Evolutionary conservation across 2,888 invertebrate species (phyloP).

Genomic region (Volucella bombylans): DNA sequence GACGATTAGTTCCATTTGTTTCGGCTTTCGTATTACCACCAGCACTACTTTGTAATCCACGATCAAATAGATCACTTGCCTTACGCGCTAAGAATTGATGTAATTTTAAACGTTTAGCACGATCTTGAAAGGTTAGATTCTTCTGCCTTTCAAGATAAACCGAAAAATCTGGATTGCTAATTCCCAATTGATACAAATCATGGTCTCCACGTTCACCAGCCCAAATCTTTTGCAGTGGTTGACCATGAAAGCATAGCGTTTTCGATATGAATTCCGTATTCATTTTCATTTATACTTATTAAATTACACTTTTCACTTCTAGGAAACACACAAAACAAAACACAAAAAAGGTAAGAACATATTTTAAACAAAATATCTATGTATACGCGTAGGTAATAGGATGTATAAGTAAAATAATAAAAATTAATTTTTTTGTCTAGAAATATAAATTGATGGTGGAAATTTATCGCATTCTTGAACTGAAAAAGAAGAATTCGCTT

Average conservation of each 20-base stretch:
- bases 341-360: constrained; percentile 13
- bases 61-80: constrained; percentile 89
- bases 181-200: constrained; percentile 86
- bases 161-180: constrained; percentile 87
- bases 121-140: constrained; percentile 91
- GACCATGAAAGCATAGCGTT: constrained; percentile 92
- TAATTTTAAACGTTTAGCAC: constrained; percentile 91
- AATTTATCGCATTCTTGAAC: background rate
- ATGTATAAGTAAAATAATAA: constrained; percentile 1
- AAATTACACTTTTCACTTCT: constrained; percentile 32
- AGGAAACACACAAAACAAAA: constrained; percentile 21
- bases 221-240: constrained; percentile 93
- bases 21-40: constrained; percentile 72
- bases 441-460: no score
- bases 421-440: constrained; percentile 27
- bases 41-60: constrained; percentile 83
- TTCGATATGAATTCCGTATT: constrained; percentile 84
- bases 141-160: constrained; percentile 91
- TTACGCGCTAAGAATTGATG: constrained; percentile 94
- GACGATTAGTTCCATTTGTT: constrained; percentile 24
- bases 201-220: constrained; percentile 91
- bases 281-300: constrained; percentile 74
- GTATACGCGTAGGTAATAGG: background rate
- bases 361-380: constrained; percentile 11
- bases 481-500: constrained; percentile 12